Conservation (phyloP, 2,888 invertebrate genomes). For the Ophonus ardosiacus region DNA sequence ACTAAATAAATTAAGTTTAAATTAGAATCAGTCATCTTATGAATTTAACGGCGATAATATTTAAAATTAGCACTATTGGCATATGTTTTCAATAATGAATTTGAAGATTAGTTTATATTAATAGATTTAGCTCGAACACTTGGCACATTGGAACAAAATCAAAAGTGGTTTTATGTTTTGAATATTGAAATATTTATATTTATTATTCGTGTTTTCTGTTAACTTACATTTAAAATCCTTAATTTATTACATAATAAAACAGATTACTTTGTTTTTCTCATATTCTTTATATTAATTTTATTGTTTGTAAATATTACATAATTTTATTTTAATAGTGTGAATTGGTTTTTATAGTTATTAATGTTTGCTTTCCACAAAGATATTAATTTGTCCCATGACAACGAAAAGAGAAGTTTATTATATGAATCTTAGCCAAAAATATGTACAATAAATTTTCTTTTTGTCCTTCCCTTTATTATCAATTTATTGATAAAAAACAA, state of each 20-base stretch:
- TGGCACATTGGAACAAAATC: background rate
- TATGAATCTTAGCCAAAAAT: background rate
- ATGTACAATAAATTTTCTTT: background rate
- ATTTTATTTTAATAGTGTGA: background rate
- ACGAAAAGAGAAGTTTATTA: background rate
- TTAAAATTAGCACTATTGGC: constrained; percentile 14
- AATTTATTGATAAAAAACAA: too few relatives aligned
- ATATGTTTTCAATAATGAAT: constrained; percentile 4
- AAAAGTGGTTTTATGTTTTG: background rate
- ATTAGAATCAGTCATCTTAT: background rate
- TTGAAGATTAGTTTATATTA: constrained; percentile 1
- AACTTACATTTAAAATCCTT: background rate
- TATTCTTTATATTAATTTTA: constrained; percentile 7
- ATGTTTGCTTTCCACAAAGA: background rate
- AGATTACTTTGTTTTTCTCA: constrained; percentile 1
- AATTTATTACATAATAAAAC: background rate
- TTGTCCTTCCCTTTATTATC: background rate
- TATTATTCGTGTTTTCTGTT: background rate
- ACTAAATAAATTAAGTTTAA: background rate
- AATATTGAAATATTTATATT: background rate
- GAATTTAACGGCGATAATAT: constrained; percentile 2
- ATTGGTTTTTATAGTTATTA: constrained; percentile 1
- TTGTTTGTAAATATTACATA: constrained; percentile 4
- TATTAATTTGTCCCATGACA: background rate
- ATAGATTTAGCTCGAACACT: constrained; percentile 3